Evolutionary conservation across 2,113 vertebrate genomes (phyloP), one percentile per base, ranked within the genome.

Genomic region (Poicephalus gulielmi): DNA sequence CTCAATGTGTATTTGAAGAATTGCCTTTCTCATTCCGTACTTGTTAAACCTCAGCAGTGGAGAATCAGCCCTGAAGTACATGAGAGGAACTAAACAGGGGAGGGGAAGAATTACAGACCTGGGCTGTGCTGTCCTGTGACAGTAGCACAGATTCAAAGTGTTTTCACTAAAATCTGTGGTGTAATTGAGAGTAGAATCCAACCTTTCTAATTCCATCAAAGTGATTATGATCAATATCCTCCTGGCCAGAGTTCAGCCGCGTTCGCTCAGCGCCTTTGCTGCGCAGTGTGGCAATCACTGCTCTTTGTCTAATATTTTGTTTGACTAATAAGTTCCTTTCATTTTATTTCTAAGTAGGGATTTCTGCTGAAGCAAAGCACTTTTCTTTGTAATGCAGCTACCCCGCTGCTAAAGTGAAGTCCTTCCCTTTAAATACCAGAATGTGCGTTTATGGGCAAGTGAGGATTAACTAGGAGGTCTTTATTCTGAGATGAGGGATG

Each of bases 1-100:
- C 68, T 93, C 43, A 88, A 76, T 35, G 17, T n/a, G 44, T 87
- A 30, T 74, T 93, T 91, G 79, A 92, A 93, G 85, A 93, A 92
- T 67, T 2, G 15, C 31, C 53, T 92, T 95, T 89, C 87, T 88
- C 43, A 86, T 64, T 80, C 55, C 46, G 33, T 69, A 46, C 59
- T 83, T 83, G 20, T 64, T 94, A 70, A 94, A 78, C 25, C 23
- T 75, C 41, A 52, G 60, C 49, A 57, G 31, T 33, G 44, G 39
- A 67, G 77, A 77, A 50, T 86, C 39, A 71, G 47, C 27, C 52
- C 55, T 41, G 43, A 86, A 60, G 62, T 75, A 81, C 1, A 0
- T 44, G 43, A 93, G 73, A 81, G 35, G 33, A 81, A 20, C 43
- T 47, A 39, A 83, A 39, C 16, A 33, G 10, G 27, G 22, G 22